Evolutionary conservation across 2,888 invertebrate genomes (phyloP).

Genomic region (Cryptosula pallasiana): DNA sequence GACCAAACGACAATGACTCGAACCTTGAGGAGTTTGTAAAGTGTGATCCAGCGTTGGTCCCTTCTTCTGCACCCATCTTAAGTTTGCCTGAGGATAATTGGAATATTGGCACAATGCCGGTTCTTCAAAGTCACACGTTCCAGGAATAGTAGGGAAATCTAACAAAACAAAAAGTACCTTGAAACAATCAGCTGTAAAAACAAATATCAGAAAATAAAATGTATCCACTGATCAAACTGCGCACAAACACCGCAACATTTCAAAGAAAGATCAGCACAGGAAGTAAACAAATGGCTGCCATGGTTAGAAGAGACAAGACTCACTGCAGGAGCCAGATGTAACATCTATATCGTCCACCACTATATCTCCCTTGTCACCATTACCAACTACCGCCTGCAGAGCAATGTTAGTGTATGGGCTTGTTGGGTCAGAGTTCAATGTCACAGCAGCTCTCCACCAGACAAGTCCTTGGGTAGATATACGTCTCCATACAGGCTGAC

Average conservation of each 20-base stretch:
- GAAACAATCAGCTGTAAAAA: too few species aligned
- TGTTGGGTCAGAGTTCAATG: constrained; percentile 23
- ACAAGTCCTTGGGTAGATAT: constrained; percentile 27
- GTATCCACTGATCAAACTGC: too few species aligned
- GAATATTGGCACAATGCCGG: constrained; percentile 1
- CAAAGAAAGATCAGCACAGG: too few species aligned
- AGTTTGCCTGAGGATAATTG: constrained; percentile 1
- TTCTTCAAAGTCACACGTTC: constrained; percentile 10
- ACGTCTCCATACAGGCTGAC: constrained; percentile 30
- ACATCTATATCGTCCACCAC: constrained; percentile 38
- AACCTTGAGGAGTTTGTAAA: background rate
- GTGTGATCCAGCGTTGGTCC: constrained; percentile 9
- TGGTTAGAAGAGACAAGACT: too few species aligned
- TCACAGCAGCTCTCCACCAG: constrained; percentile 25
- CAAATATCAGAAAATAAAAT: too few species aligned
- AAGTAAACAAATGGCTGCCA: too few species aligned
- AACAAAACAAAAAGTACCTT: too few species aligned
- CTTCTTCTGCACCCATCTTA: background rate
- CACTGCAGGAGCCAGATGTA: constrained; percentile 27
- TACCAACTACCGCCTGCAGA: constrained; percentile 35
- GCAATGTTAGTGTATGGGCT: constrained; percentile 28
- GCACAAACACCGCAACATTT: too few species aligned
- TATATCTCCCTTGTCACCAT: constrained; percentile 35
- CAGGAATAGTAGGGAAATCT: background rate
- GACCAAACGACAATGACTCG: too few species aligned